Conservation (phyloP, 2,888 invertebrate genomes). For the Odiellus spinosus region DNA sequence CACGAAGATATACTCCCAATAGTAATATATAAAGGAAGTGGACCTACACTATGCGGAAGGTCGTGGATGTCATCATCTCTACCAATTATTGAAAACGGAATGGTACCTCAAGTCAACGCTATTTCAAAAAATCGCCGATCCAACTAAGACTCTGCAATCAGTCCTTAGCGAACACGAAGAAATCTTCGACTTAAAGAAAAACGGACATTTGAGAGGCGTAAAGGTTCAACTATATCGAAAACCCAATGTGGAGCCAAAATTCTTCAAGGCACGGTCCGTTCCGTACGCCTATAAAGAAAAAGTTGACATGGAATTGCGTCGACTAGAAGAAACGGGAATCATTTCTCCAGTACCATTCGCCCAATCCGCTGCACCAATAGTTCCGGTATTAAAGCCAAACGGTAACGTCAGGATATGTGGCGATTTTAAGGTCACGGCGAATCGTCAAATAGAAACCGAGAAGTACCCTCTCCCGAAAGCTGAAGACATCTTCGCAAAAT, state of each 20-base stretch:
- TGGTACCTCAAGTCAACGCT: too few relatives aligned
- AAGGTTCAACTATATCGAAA: too few relatives aligned
- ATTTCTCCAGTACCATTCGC: not conserved
- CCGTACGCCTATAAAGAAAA: conserved; percentile 7
- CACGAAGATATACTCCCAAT: too few relatives aligned
- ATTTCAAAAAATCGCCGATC: too few relatives aligned
- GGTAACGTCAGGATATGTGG: conserved; percentile 1
- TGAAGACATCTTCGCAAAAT: conserved; percentile 1
- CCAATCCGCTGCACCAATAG: conserved; percentile 8
- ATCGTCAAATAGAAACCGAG: not conserved
- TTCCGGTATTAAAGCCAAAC: not conserved
- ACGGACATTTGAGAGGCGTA: too few relatives aligned
- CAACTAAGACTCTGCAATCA: too few relatives aligned
- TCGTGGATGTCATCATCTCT: too few relatives aligned
- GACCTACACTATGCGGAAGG: too few relatives aligned
- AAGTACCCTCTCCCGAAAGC: not conserved
- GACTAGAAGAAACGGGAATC: conserved; percentile 17
- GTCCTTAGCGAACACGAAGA: too few relatives aligned
- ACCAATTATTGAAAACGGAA: too few relatives aligned
- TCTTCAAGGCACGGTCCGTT: conserved; percentile 22
- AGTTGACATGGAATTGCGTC: conserved; percentile 11
- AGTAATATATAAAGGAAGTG: too few relatives aligned
- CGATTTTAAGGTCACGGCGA: not conserved
- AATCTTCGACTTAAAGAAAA: too few relatives aligned
- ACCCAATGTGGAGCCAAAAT: conserved; percentile 20